Evolutionary conservation across 2,888 invertebrate species (phyloP).

Genomic region (Seladonia tumulorum): DNA sequence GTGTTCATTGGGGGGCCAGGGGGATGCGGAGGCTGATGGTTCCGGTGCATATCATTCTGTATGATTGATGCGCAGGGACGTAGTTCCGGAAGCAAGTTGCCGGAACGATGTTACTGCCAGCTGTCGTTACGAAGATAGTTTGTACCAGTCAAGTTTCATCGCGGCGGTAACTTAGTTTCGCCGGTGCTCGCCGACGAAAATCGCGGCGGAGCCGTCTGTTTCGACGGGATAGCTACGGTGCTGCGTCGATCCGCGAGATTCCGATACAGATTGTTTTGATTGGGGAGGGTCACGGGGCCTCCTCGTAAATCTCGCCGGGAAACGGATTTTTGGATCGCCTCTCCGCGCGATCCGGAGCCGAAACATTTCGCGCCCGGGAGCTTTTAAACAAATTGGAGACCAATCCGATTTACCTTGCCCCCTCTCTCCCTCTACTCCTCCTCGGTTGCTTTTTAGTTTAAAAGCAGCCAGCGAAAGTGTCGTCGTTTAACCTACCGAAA

Average conservation of each 20-base stretch:
- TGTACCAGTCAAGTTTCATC: constrained; percentile 75
- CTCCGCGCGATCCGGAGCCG: not conserved
- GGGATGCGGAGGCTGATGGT: constrained; percentile 31
- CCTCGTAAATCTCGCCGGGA: constrained; percentile 30
- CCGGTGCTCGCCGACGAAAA: constrained; percentile 60
- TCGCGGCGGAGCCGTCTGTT: constrained; percentile 53
- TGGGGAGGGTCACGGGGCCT: not conserved
- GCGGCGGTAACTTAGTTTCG: constrained; percentile 72
- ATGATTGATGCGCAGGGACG: constrained; percentile 63
- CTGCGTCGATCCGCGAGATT: constrained; percentile 45
- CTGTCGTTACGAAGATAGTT: constrained; percentile 74
- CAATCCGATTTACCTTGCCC: not conserved
- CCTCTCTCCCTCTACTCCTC: not conserved
- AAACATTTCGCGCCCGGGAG: not conserved
- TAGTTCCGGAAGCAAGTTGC: constrained; percentile 56
- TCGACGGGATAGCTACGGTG: constrained; percentile 53
- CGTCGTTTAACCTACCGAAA: not conserved
- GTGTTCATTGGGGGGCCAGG: not conserved
- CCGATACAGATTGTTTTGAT: constrained; percentile 41
- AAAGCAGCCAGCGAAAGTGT: not conserved
- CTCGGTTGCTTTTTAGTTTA: not conserved
- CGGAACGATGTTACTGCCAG: constrained; percentile 69
- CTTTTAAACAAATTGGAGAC: constrained; percentile 14
- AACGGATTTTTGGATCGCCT: constrained; percentile 1
- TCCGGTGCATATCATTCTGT: constrained; percentile 52